Evolutionary conservation across 2,113 vertebrate genomes (phyloP), one percentile per base, ranked within the genome.

Genomic region (Stomatorhinus ivindoensis): DNA sequence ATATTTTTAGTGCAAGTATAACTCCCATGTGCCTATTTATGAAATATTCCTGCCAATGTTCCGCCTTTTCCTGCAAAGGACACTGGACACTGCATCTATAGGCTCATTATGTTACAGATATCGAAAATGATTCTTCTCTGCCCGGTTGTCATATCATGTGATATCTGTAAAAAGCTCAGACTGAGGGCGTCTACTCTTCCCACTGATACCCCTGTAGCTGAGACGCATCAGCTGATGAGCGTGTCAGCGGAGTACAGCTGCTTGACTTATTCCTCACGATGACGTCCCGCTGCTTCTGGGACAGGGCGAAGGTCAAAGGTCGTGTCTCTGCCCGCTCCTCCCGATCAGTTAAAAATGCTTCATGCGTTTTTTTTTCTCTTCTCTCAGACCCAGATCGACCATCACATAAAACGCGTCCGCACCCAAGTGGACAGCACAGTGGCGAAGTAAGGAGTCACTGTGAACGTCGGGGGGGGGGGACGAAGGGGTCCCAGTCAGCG

Each of bases 311-410:
- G 58, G 58, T 65, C 2, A 65, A 65, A 65, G 58, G 58, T 65
- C 2, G 1, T n/a, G 2, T 27, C 24, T 9, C 58, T 27, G 58
- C 8, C 2, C 2, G 0, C 8, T 3, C 58, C 58, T n/a, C 9
- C 8, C 4, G 11, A 39, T 35, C 15, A 27, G 8, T 27, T 65
- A 11, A 27, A 27, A 65, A 65, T 65, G 27, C 11, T 58, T 61
- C 31, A 35, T 73, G n/a, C 4, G 69, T 42, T 1, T 73, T 1
- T 42, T 15, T 55, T 27, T 42, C 90, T 88, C 53, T n/a, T n/a
- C 73, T 47, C 88, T 24, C 92, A 96, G 95, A 94, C 94, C 19
- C 95, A 96, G 91, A 96, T 96, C 9, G 96, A 96, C 87, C 94
- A 94, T 90, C 96, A 95, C 15, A 91, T 96, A 50, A 94, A 93